These are phyloP conservation scores for Odontocerum albicorne DNA, from an alignment of 2,888 invertebrate species.

Conservation along the genomic window DNA sequence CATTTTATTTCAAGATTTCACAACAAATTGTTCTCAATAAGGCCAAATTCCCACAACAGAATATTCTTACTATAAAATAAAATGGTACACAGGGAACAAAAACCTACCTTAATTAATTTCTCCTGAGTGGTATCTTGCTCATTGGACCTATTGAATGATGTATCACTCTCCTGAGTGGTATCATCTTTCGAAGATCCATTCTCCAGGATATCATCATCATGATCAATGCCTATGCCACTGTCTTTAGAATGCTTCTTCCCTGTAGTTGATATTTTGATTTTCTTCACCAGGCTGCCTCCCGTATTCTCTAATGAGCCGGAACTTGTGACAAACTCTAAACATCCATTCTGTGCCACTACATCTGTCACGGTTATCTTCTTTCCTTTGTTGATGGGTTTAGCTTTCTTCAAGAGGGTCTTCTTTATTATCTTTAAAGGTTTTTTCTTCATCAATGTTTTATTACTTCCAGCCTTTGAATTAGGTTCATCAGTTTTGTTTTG, in stretches of 20 bases:
- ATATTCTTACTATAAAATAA: too few species aligned
- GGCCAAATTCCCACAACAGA: too few species aligned
- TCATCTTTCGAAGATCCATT: conserved; percentile 16
- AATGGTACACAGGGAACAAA: too few species aligned
- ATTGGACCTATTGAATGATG: conserved; percentile 4
- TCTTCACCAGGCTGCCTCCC: conserved; percentile 35
- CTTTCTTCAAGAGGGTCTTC: conserved; percentile 50
- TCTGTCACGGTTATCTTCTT: conserved; percentile 21
- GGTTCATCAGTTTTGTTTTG: conserved; percentile 47
- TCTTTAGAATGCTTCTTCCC: conserved; percentile 47
- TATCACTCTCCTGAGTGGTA: conserved; percentile 6
- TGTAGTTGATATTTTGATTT: conserved; percentile 28
- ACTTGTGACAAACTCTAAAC: conserved; percentile 19
- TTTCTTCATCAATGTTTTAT: conserved; percentile 6
- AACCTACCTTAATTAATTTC: conserved; percentile 15
- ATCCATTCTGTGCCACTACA: conserved; percentile 17
- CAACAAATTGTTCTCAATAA: too few species aligned
- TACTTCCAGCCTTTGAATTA: conserved; percentile 46
- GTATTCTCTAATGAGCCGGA: conserved; percentile 39
- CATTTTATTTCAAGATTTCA: conserved; percentile 2
- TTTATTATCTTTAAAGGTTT: conserved; percentile 43
- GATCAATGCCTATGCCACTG: conserved; percentile 47
- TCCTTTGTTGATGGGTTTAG: conserved; percentile 45
- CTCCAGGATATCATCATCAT: not conserved
- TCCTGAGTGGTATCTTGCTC: conserved; percentile 11